These are phyloP conservation scores for Embidobia sp. DNA, from an alignment of 2,888 invertebrate genomes.

Conservation along the genomic window DNA sequence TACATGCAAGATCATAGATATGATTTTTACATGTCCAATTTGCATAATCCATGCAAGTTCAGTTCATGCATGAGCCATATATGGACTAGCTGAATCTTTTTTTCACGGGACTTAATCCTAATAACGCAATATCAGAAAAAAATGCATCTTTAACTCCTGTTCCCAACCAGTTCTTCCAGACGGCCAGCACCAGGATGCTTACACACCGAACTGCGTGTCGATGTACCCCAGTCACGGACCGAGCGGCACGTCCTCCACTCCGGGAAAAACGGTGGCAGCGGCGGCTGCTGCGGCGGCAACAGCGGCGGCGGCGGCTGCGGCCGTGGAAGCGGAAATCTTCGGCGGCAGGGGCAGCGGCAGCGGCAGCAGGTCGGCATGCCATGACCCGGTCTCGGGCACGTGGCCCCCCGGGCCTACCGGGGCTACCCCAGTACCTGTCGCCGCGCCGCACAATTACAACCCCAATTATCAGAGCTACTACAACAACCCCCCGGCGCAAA, in stretches of 20 bases:
- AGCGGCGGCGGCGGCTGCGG: constrained; percentile 73
- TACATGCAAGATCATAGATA: no score
- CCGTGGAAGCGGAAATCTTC: constrained; percentile 74
- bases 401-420: constrained; percentile 80
- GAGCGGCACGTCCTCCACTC: constrained; percentile 55
- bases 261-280: constrained; percentile 71
- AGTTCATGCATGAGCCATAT: no score
- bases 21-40: no score
- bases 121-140: no score
- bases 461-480: constrained; percentile 87
- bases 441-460: constrained; percentile 85
- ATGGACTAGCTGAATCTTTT: no score
- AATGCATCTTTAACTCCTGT: no score
- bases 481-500: constrained; percentile 83
- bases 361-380: constrained; percentile 76
- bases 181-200: constrained; percentile 76
- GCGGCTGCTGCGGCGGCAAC: constrained; percentile 73
- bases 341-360: constrained; percentile 68
- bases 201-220: constrained; percentile 78
- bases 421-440: constrained; percentile 73
- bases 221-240: constrained; percentile 76
- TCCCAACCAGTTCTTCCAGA: constrained; percentile 74
- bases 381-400: constrained; percentile 75
- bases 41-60: no score
- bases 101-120: no score